Evolutionary conservation across 2,797 vertebrate genomes (phyloP), one percentile per base, ranked within the genome.

Genomic region (Tinamus major): DNA sequence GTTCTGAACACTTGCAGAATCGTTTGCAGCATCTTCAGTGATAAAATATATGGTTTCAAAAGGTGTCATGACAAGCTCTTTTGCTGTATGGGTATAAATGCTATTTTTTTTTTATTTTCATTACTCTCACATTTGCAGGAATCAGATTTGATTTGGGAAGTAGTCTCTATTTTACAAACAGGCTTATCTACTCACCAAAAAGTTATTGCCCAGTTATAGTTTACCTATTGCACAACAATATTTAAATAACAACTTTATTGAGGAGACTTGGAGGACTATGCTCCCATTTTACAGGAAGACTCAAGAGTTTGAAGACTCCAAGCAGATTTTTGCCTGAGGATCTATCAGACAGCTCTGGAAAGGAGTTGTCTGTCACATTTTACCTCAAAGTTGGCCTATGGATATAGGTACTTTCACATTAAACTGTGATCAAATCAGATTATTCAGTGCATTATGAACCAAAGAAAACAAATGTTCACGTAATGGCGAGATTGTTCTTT

Each of bases 321-420:
- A 78, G 44, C 53, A 92, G 69, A 80, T 65, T 89, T 92, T 83
- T 83, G 79, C 79, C 65, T 46, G 29, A 93, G 69, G 75, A 62
- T 53, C 35, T 67, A 64, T 85, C 46, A 74, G 46, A 72, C 7
- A 62, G 31, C 6, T 87, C 75, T 83, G 44, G 26, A 75, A 70
- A 71, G 14, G 27, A 61, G 83, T 82, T 85, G 37, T 46, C 23
- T 85, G 46, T 49, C 26, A 79, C 64, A 4, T 89, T 85, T 87
- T 58, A 71, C 49, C 61, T 87, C 80, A 85, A 58, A 69, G 79
- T 83, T 59, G 42, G 11, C 62, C 65, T 58, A 26, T 0, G 0
- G 62, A 72, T 9, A 74, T 62, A 78, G 31, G 59, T 15, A 75
- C 17, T 24, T 72, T 89, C 76, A 68, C 11, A 53, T 46, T 85